Base-by-base conservation (phyloP, 2,888 invertebrate species). In the Teleiodes luculella region DNA sequence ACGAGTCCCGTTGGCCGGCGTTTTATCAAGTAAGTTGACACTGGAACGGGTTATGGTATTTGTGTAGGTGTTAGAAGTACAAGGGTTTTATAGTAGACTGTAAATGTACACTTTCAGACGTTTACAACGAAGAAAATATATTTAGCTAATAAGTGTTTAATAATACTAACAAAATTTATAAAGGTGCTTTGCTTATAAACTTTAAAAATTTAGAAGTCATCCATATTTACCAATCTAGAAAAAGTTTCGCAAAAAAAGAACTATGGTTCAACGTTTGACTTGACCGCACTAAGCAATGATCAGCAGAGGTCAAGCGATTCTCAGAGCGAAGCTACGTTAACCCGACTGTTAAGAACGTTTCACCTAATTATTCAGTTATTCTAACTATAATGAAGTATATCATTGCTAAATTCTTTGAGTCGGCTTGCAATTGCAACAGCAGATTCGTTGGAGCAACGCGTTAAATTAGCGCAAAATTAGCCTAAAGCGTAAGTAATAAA, bases 1-100 rank as follows among this genome's bases (percentile, higher is more conserved):
- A 46, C 65, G 72, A 75, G 78, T 86, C 82, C 87, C 86, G 87
- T 86, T 87, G 82, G 70, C 71, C 73, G 74, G 71, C 71, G 68
- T 74, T 77, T 72, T 77, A 76, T 71, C 74, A 78, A 72, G 83
- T 84, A 80, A 81, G 83, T 81, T 80, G 68, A 70, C 70, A 72
- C 65, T 65, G 65, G 66, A 63, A 67, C 63, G 64, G 57, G 58
- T 61, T 59, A 52, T 61, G 46, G 52, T 69, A 62, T 73, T 72
- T 74, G 66, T 66, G 66, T 74, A 68, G 68, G 67, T 69, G 64
- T 57, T 60, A 37, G 18, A 55, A 36, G 52, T 11, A 33, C 55
- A 28, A 16, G 18, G 31, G 31, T n/a, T 24, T 28, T 10, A 10
- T 7, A 20, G 0, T n/a, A n/a, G n/a, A n/a, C n/a, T n/a, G n/a